Evolutionary conservation across 2,888 invertebrate genomes (phyloP).

Genomic region (Amphimallon solstitiale): DNA sequence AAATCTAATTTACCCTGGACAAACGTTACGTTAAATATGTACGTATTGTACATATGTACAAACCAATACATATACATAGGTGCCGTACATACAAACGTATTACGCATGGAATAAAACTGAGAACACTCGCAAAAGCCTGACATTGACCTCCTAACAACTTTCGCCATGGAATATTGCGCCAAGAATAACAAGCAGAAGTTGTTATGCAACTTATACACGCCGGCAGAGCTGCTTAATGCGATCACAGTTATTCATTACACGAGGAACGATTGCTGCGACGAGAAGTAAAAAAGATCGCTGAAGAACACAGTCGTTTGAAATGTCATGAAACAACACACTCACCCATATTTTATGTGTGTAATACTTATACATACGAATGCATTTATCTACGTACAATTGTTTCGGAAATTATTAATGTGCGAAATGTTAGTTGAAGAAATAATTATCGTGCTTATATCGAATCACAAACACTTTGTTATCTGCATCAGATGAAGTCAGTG

Average conservation of each 20-base stretch:
- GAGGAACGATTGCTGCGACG: conserved; percentile 7
- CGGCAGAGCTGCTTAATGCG: conserved; percentile 42
- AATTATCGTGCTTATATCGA: no score
- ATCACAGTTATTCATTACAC: conserved; percentile 39
- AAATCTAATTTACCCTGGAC: no score
- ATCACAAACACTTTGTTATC: no score
- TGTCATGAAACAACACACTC: conserved; percentile 36
- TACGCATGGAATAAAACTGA: conserved; percentile 19
- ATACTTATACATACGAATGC: neutral
- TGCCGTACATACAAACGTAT: neutral
- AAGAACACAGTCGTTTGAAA: conserved; percentile 32
- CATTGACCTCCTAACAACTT: conserved; percentile 43
- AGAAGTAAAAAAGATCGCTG: conserved; percentile 21
- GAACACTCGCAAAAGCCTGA: conserved; percentile 34
- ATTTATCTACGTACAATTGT: no score
- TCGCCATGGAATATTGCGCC: conserved; percentile 41
- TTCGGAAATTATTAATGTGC: no score
- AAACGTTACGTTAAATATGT: no score
- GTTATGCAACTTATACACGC: conserved; percentile 41
- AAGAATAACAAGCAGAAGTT: conserved; percentile 42
- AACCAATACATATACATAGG: no score
- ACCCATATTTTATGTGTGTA: conserved; percentile 21
- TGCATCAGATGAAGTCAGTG: no score
- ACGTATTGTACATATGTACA: no score
- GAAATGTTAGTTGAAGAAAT: no score